Base-by-base conservation (phyloP, 2,113 vertebrate species). In the Psammodynastes pulverulentus region DNA sequence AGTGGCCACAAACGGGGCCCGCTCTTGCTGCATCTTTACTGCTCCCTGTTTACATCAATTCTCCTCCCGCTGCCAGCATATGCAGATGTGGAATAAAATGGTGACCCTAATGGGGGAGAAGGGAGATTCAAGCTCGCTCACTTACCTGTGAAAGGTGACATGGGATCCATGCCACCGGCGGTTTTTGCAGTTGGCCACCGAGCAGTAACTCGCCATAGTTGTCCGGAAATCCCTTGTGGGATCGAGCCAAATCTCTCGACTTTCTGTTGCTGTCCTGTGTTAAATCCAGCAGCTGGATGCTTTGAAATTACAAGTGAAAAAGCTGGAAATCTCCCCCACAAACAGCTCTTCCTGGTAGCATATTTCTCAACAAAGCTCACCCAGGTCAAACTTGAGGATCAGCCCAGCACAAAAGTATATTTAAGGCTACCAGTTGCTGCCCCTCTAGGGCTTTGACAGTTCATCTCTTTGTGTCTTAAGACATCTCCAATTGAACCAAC, bases 61-160 rank as follows among this genome's bases (percentile, higher is more conserved):
- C 45, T 23, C 24, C 4, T 15, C 84, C 24, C 23, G 0, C 45
- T 29, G 21, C 84, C 84, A 12, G 45, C 45, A 6, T 48, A 48
- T 15, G 39, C 9, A 86, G 45, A 24, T 12, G 24, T 46, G 84
- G 45, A 48, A 45, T 15, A 29, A 86, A 86, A 86, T 26, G 24
- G 43, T 13, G 45, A 58, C 24, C 9, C 9, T 58, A 9, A 51
- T 87, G 51, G 29, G 52, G 52, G 4, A 39, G 86, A 3, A 46
- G 15, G 62, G 4, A 79, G 34, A 21, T 79, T 79, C 13, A 43
- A 19, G 2, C 43, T n/a, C 26, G 2, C 46, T 26, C 26, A 13
- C 84, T 62, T 87, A 91, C 90, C 85, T 91, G 90, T 91, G 90
- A 51, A 91, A 91, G 6, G 90, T 91, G 90, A 91, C 45, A 3